Percentiles rank a stretch among this genome's conserved stretches.
Evolutionary conservation across 2,113 vertebrate genomes (phyloP).

Genomic region (Trogon melanurus): DNA sequence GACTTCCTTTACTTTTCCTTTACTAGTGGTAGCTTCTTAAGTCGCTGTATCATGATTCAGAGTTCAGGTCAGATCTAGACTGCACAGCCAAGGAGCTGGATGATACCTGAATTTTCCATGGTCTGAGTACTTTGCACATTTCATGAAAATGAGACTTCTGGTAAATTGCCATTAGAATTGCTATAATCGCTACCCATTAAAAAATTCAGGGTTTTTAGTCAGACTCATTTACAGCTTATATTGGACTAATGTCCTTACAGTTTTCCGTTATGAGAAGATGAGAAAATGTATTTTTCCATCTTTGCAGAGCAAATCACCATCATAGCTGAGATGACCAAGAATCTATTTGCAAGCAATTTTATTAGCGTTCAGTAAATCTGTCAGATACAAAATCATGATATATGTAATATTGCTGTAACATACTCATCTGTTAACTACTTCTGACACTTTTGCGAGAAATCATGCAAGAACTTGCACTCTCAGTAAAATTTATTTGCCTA

Average conservation of each 20-base stretch:
- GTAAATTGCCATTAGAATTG: background rate
- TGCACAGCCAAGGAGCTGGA: background rate
- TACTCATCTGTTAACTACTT: background rate
- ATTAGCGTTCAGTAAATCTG: background rate
- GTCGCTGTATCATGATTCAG: background rate
- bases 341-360: background rate
- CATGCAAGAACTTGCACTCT: background rate
- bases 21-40: background rate
- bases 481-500: background rate
- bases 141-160: background rate
- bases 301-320: background rate
- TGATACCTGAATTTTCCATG: background rate
- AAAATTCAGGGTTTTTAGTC: background rate
- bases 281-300: background rate
- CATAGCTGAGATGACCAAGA: background rate
- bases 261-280: background rate
- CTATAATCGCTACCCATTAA: background rate
- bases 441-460: background rate
- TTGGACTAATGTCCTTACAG: conserved; percentile 5
- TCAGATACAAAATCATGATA: background rate
- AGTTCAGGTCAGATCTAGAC: background rate
- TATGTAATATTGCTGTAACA: background rate
- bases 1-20: background rate
- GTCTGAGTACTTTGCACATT: background rate
- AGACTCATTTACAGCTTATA: background rate